Evolutionary conservation across 1,140 invertebrate genomes (phyloP).

Genomic region (Drosophila watanabei): DNA sequence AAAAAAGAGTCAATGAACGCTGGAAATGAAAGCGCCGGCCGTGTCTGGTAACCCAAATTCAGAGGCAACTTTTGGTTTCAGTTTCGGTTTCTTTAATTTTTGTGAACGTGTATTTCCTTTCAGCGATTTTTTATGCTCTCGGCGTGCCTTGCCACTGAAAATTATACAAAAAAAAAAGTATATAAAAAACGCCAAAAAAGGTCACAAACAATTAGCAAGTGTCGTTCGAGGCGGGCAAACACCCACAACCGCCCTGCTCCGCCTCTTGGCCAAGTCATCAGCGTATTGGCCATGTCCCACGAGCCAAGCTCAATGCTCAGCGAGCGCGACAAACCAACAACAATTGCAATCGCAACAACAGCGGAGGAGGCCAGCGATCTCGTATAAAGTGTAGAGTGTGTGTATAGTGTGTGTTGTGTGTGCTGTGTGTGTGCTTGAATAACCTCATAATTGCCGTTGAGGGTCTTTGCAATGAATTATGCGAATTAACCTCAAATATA

Average conservation of each 20-base stretch:
- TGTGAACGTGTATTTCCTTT: slow-evolving; percentile 42
- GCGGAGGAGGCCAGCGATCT: slow-evolving; percentile 52
- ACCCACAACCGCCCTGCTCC: slow-evolving; percentile 47
- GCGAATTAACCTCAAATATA: slow-evolving; percentile 80
- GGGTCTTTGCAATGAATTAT: slow-evolving; percentile 84
- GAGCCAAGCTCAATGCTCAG: slow-evolving; percentile 72
- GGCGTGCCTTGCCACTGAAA: slow-evolving; percentile 72
- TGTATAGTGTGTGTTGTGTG: too few species aligned
- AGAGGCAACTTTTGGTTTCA: slow-evolving; percentile 46
- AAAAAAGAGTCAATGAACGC: slow-evolving; percentile 71
- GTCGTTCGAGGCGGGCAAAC: slow-evolving; percentile 68
- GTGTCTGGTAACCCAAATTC: slow-evolving; percentile 74
- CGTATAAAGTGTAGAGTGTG: neutral
- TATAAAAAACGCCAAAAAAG: slow-evolving; percentile 62
- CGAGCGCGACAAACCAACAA: slow-evolving; percentile 57
- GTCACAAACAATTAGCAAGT: slow-evolving; percentile 82
- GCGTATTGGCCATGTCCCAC: slow-evolving; percentile 49
- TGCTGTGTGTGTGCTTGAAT: slow-evolving; percentile 59
- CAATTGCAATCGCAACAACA: slow-evolving; percentile 26
- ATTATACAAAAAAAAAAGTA: slow-evolving; percentile 22
- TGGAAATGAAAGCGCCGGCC: slow-evolving; percentile 70
- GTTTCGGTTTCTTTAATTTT: slow-evolving; percentile 38
- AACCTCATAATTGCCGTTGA: slow-evolving; percentile 83
- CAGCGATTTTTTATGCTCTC: slow-evolving; percentile 57
- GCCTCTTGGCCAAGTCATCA: slow-evolving; percentile 12